phyloP scores from a whole-genome alignment of 1,140 invertebrate species.

The Hermetia illucens region DNA sequence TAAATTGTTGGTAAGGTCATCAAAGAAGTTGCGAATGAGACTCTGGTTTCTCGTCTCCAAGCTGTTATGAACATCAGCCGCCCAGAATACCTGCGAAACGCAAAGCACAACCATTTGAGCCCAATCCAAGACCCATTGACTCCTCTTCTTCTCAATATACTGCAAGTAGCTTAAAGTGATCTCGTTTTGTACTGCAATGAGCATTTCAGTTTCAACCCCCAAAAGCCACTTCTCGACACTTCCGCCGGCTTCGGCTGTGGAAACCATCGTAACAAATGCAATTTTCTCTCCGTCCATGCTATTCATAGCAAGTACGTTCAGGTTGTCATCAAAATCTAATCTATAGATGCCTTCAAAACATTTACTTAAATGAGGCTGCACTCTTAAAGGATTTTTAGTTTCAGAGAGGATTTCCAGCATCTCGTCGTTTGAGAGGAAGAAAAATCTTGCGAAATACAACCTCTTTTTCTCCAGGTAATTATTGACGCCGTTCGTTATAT shows the following conservation, averaged over 20 bases:
- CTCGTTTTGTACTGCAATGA: conserved; percentile 54
- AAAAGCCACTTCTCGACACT: conserved; percentile 90
- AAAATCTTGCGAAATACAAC: conserved; percentile 82
- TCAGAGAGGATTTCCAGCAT: conserved; percentile 90
- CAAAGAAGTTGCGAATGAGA: conserved; percentile 39
- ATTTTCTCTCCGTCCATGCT: conserved; percentile 75
- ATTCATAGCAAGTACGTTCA: conserved; percentile 72
- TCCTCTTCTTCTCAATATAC: conserved; percentile 47
- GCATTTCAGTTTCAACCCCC: conserved; percentile 74
- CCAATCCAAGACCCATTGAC: conserved; percentile 69
- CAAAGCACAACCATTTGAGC: conserved; percentile 80
- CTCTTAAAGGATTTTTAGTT: conserved; percentile 72
- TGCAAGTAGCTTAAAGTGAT: conserved; percentile 54
- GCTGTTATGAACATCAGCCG: conserved; percentile 55
- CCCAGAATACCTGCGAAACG: conserved; percentile 84
- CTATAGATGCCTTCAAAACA: conserved; percentile 71
- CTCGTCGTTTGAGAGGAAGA: conserved; percentile 92
- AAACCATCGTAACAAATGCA: conserved; percentile 50
- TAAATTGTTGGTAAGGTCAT: conserved; percentile 39
- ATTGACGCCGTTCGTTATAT: conserved; percentile 74
- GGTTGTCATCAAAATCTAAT: conserved; percentile 56
- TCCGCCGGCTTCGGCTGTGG: conserved; percentile 63
- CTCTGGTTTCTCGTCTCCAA: conserved; percentile 41
- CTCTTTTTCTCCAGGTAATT: conserved; percentile 86
- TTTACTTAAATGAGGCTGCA: conserved; percentile 85